Conservation (phyloP, 37 sponge, comb jelly and placozoan species). For the Eunapius fragilis region DNA sequence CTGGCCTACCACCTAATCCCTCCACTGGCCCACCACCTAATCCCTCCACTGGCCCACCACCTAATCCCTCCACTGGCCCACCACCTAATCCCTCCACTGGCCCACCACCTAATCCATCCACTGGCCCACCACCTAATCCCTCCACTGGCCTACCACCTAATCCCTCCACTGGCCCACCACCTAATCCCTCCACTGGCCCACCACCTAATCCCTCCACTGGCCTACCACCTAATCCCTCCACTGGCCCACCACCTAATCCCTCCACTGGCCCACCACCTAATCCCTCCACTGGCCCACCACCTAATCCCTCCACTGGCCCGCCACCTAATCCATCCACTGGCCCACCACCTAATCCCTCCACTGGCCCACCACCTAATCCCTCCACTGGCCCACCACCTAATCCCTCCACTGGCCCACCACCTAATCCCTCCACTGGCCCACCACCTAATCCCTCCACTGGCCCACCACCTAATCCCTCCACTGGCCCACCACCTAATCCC, state of each 20-base stretch:
- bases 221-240: neutral
- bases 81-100: neutral
- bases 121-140: neutral
- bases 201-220: neutral
- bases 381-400: neutral
- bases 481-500: neutral
- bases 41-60: neutral
- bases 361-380: neutral
- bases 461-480: neutral
- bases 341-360: neutral
- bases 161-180: slow-evolving; percentile 20
- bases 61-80: neutral
- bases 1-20: neutral
- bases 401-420: neutral
- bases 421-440: neutral
- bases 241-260: neutral
- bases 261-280: neutral
- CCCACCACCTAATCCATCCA: neutral
- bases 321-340: neutral
- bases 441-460: neutral
- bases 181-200: neutral
- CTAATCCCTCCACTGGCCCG: neutral
- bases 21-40: neutral
- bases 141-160: neutral
- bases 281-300: neutral